A percentile compares a stretch with the other conserved stretches of the same genome.
Conservation (phyloP, 2,888 invertebrate genomes). For the Lasioglossum leucozonium region DNA sequence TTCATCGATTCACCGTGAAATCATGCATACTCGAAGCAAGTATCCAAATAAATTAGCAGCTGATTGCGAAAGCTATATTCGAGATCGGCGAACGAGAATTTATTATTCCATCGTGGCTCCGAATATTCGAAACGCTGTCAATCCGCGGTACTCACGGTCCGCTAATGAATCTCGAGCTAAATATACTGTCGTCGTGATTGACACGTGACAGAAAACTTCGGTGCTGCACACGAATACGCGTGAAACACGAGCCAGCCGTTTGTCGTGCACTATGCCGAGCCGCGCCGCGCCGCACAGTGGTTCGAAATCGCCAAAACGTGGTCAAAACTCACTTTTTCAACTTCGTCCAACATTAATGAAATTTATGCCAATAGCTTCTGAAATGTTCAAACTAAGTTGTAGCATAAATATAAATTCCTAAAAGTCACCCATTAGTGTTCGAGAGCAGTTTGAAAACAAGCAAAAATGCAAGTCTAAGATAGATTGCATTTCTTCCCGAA, state of each 20-base stretch:
- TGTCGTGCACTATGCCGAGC: not conserved
- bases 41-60: not conserved
- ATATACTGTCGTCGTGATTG: not conserved
- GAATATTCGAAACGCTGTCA: not conserved
- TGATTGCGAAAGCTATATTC: too few relatives aligned
- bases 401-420: too few relatives aligned
- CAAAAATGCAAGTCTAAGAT: too few relatives aligned
- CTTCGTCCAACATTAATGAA: too few relatives aligned
- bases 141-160: not conserved
- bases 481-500: too few relatives aligned
- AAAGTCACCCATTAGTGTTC: too few relatives aligned
- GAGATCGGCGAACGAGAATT: not conserved
- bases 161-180: not conserved
- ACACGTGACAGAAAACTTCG: constrained; percentile 5
- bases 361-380: too few relatives aligned
- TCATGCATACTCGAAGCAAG: not conserved
- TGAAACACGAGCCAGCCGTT: not conserved
- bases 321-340: too few relatives aligned
- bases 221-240: not conserved
- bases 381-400: too few relatives aligned
- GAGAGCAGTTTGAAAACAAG: too few relatives aligned
- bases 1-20: not conserved
- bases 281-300: too few relatives aligned
- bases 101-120: not conserved
- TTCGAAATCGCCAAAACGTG: too few relatives aligned